Base-by-base conservation (phyloP, 2,888 invertebrate genomes). In the Portevinia maculata region DNA sequence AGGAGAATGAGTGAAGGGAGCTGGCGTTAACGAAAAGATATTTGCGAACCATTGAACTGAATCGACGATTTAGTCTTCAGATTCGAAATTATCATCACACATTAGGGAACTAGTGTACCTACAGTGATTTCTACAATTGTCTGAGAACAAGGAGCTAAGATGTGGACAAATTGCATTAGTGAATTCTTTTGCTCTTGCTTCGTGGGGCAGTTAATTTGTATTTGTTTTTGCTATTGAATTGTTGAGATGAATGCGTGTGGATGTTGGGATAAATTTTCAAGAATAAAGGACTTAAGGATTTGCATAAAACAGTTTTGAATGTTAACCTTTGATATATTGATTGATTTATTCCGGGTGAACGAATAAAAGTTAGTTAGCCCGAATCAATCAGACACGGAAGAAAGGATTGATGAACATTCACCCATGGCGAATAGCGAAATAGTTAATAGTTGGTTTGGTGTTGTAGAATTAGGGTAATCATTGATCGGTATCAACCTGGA, bases 1-100 rank as follows among this genome's bases (percentile, higher is more conserved):
- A 17, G 9, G 13, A 28, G 8, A 37, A 50, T 32, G 24, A 41
- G 30, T 52, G 50, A 57, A 57, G 41, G 52, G 28, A 24, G 28
- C 7, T n/a, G 48, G 24, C 15, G 15, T 6, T 1, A 13, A 48
- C 4, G 37, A 15, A 19, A 1, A 34, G 64, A 50, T 74, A 48
- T 57, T 64, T 74, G 55, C 64, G 39, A 74, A 37, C 13, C 73
- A 64, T 30, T 74, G 73, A 74, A 65, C 73, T 55, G 64, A 37
- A 74, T 53, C 53, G 30, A 28, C 39, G 37, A 53, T 73, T 73
- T 37, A 7, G 17, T 53, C 37, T n/a, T 73, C 17, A 32, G 46
- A 53, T 46, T 19, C 1, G 44, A n/a, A 59, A 50, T 59, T 15
- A 11, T 9, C 9, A 34, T 62, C 60, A 37, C 34, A 71, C 59